Evolutionary conservation across 1,140 invertebrate species (phyloP), one percentile per base, ranked within the genome.

Genomic region (Cepaea nemoralis): DNA sequence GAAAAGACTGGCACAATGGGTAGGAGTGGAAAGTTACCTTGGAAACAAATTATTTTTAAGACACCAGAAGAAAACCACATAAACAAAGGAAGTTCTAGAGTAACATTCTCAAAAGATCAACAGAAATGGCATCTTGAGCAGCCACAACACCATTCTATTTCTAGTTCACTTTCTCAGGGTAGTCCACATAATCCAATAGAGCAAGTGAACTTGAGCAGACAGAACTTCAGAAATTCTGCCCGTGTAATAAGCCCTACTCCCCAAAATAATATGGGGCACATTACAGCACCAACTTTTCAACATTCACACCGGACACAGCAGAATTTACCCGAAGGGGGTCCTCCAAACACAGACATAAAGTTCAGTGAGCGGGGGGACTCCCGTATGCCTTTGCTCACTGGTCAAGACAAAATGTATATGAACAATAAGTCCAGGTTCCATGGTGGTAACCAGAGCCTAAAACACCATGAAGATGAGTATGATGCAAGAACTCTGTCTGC

Each of bases 321-420:
- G 82, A 86, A 86, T 87, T 89, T 88, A 83, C 77, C 81, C 66
- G 86, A 86, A 86, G 84, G 88, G 86, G 86, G 86, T 85, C 85
- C 86, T 85, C 83, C 74, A 82, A 84, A 83, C 67, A 82, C 33
- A 24, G 66, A 45, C 63, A 48, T 35, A 70, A 75, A 66, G 42
- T 70, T 83, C 76, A 75, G 83, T 78, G 82, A 83, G 77, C 84
- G 70, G 70, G 85, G 83, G 85, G 84, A 80, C 85, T 82, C 86
- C 84, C 83, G 8, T 1, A 59, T 67, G n/a, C 12, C 83, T 22
- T 50, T 35, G 42, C 63, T 74, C 80, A 77, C 80, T 70, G 80
- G 84, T 45, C 83, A 85, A 70, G 81, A 35, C 16, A 79, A 42
- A 31, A 19, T 50, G 39, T 31, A 67, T 48, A 2, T 35, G 0